Conservation (phyloP, 2,888 invertebrate species). For the Empis livida region DNA sequence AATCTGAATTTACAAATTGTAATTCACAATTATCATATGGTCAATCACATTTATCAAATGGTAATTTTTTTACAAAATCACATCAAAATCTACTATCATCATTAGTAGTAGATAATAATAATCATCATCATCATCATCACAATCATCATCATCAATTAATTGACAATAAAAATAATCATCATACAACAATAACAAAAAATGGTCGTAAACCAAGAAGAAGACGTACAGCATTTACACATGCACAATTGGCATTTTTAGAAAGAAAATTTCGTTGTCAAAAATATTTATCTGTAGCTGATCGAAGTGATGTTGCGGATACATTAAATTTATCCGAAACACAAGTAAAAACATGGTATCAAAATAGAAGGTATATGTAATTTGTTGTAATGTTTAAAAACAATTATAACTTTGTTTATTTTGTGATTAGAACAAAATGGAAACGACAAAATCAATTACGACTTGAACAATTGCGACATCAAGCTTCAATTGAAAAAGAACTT, state of each 20-base stretch:
- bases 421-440: slow-evolving; percentile 86
- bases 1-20: slow-evolving; percentile 25
- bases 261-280: slow-evolving; percentile 87
- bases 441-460: slow-evolving; percentile 75
- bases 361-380: slow-evolving; percentile 25
- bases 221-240: slow-evolving; percentile 86
- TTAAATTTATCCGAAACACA: slow-evolving; percentile 85
- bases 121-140: slow-evolving; percentile 13
- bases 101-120: slow-evolving; percentile 7
- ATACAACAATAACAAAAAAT: slow-evolving; percentile 36
- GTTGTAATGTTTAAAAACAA: background rate
- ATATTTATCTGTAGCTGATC: slow-evolving; percentile 84
- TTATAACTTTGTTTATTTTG: no score
- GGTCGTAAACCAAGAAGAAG: slow-evolving; percentile 70
- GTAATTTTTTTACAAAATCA: background rate
- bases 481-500: slow-evolving; percentile 58
- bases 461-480: slow-evolving; percentile 76
- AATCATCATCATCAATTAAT: slow-evolving; percentile 1
- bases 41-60: slow-evolving; percentile 12
- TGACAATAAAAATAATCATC: slow-evolving; percentile 13
- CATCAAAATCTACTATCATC: slow-evolving; percentile 5
- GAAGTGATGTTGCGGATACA: slow-evolving; percentile 85
- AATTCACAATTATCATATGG: slow-evolving; percentile 6
- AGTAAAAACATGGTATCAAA: slow-evolving; percentile 81
- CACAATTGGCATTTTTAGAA: slow-evolving; percentile 83